Conservation (phyloP, 2,797 vertebrate genomes). For the Leuciscus waleckii region DNA sequence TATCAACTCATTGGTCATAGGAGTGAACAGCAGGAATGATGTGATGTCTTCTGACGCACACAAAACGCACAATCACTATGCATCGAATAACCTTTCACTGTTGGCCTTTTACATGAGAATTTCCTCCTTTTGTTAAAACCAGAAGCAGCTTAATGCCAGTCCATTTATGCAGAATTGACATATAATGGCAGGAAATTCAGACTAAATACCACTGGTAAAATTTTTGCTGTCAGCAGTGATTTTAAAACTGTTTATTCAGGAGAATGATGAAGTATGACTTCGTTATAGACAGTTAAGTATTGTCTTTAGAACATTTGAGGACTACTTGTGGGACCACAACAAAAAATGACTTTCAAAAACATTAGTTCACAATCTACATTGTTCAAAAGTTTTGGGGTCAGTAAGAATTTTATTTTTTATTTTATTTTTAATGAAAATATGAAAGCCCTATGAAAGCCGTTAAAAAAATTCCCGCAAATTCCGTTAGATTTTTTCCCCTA, state of each 20-base stretch:
- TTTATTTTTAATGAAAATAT: no score
- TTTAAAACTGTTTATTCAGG: conserved; percentile 15
- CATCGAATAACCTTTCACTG: conserved; percentile 11
- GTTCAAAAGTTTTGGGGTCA: neutral
- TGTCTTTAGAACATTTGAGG: neutral
- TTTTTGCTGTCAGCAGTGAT: neutral
- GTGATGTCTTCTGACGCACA: neutral
- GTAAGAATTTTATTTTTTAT: neutral
- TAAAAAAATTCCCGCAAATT: no score
- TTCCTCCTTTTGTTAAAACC: conserved; percentile 11
- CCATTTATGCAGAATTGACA: conserved; percentile 17
- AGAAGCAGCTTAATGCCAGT: conserved; percentile 13
- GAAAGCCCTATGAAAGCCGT: no score
- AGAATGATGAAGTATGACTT: neutral
- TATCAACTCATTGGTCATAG: neutral
- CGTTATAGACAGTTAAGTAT: neutral
- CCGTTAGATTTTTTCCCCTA: no score
- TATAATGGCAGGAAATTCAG: conserved; percentile 28
- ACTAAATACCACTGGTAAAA: neutral
- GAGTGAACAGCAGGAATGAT: conserved; percentile 1
- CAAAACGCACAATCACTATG: neutral
- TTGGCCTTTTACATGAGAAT: conserved; percentile 1
- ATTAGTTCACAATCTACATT: neutral
- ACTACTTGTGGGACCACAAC: neutral
- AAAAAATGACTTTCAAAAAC: neutral